Evolutionary conservation across 2,797 vertebrate genomes (phyloP), one percentile per base, ranked within the genome.

Genomic region (Malacoctenus gilli): DNA sequence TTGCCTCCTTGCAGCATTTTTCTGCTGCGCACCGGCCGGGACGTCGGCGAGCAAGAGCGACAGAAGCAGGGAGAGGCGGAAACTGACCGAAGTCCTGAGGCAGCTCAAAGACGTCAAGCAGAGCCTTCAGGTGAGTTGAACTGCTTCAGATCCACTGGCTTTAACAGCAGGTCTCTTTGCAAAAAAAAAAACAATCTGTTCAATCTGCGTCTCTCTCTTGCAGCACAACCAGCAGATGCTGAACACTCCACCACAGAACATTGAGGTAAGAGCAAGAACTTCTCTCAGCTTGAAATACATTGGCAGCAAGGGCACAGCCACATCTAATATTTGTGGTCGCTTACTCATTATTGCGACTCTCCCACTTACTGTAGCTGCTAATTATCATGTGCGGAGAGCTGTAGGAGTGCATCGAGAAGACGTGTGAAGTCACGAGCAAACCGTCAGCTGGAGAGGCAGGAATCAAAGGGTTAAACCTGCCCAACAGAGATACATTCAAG

Each of bases 1-100:
- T 61, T 92, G 82, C 72, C 69, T 95, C 60, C 22, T 94, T 21
- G 80, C 91, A 80, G 56, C 91, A n/a, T n/a, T n/a, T n/a, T n/a
- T n/a, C n/a, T n/a, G 77, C 52, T 87, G 47, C 15, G 68, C 75
- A 47, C n/a, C 70, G 19, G 62, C 25, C 8, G 22, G 8, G 22
- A 25, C 30, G 8, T 32, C 25, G 31, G 14, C 48, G 21, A 0
- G 36, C 3, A 0, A 32, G 8, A 1, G 3, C 0, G 1, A 0
- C 7, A 1, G 1, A 13, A 0, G 3, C 1, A 0, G 0, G 1
- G 2, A 25, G 15, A 20, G 0, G 5, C 70, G 0, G 1, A 83
- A 76, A 46, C 34, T 91, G 16, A 0, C 0, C 1, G 85, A 88
- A 59, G 43, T 83, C 6, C 20, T 68, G 14, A 8, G 0, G 0